These are phyloP conservation scores for Allacma fusca DNA, from an alignment of 2,888 invertebrate genomes.

Conservation along the genomic window DNA sequence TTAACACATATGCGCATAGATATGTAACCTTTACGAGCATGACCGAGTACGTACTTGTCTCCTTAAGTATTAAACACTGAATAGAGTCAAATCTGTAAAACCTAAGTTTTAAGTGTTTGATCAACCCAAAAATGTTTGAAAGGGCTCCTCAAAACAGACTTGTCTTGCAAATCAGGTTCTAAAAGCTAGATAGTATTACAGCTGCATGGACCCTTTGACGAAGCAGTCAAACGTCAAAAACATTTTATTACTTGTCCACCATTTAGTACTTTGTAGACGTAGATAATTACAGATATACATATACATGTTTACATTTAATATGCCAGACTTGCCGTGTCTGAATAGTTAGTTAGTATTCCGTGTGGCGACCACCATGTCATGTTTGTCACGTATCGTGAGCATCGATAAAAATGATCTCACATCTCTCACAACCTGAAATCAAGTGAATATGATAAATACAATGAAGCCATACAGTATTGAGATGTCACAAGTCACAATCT, in stretches of 20 bases:
- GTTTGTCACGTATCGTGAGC: constrained; percentile 20
- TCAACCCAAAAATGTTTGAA: not conserved
- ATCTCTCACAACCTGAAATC: no score
- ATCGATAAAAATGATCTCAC: not conserved
- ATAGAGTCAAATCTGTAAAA: not conserved
- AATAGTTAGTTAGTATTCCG: not conserved
- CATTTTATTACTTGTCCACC: no score
- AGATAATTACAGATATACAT: no score
- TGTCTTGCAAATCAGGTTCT: no score
- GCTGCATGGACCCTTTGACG: no score
- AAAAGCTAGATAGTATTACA: no score
- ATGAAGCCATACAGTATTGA: constrained; percentile 17
- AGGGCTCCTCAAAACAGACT: no score
- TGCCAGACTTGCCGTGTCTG: no score
- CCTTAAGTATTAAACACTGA: not conserved
- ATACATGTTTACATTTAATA: no score
- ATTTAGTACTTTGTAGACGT: no score
- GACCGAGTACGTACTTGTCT: not conserved
- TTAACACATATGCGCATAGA: not conserved
- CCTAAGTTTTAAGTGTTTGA: not conserved
- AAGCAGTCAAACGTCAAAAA: no score
- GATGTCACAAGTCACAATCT: not conserved
- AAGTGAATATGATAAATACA: no score
- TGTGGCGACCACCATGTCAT: not conserved
- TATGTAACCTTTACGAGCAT: not conserved